Evolutionary conservation across 2,888 invertebrate genomes (phyloP).

Genomic region (Platypus cylindrus): DNA sequence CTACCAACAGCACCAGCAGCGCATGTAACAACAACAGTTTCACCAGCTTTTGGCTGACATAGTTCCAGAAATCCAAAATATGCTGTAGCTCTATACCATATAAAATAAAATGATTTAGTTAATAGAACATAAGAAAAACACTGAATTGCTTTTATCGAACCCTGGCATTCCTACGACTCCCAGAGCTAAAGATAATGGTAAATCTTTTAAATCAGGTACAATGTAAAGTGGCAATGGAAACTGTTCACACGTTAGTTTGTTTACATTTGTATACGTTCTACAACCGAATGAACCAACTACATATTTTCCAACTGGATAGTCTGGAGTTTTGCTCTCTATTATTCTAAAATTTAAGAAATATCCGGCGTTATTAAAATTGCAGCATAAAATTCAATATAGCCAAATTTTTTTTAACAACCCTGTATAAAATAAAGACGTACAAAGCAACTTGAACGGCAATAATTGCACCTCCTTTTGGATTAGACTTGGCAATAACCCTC

Average conservation of each 20-base stretch:
- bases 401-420: no score
- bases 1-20: conserved; percentile 72
- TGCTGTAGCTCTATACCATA: conserved; percentile 48
- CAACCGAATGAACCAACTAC: conserved; percentile 56
- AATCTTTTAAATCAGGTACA: conserved; percentile 45
- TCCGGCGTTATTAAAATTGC: not conserved
- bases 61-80: conserved; percentile 62
- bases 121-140: no score
- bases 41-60: conserved; percentile 56
- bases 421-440: conserved; percentile 36
- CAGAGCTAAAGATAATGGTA: conserved; percentile 49
- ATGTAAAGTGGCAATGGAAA: conserved; percentile 32
- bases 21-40: conserved; percentile 58
- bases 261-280: conserved; percentile 46
- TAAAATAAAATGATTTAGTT: no score
- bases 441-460: conserved; percentile 58
- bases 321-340: conserved; percentile 49
- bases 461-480: conserved; percentile 45
- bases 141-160: conserved; percentile 37
- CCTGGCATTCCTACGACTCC: conserved; percentile 62
- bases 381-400: conserved; percentile 3
- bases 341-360: conserved; percentile 38
- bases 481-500: conserved; percentile 39
- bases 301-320: conserved; percentile 51
- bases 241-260: conserved; percentile 33